Evolutionary conservation across 2,113 vertebrate genomes (phyloP).

Genomic region (Psilopogon haemacephalus): DNA sequence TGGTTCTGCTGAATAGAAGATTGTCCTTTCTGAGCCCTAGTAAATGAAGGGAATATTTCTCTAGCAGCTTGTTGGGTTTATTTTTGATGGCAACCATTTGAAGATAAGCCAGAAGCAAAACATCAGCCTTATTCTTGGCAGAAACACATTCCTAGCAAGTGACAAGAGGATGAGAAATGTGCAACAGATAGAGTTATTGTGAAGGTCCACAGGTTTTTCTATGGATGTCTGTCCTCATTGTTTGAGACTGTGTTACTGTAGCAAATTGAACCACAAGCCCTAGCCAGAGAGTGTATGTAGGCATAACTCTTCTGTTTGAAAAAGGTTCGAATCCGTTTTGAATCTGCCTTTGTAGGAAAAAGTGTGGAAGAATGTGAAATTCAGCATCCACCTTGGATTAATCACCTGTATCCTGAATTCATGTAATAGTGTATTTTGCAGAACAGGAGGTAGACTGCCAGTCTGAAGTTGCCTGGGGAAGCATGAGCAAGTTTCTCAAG

Average conservation of each 20-base stretch:
- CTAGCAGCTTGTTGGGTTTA: not conserved
- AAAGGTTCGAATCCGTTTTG: not conserved
- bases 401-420: not conserved
- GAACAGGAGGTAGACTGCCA: not conserved
- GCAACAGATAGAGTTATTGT: not conserved
- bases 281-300: not conserved
- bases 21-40: not conserved
- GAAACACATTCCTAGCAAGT: not conserved
- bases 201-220: not conserved
- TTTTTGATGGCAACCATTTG: not conserved
- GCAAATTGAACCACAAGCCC: not conserved
- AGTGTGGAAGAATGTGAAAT: not conserved
- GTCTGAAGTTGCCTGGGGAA: not conserved
- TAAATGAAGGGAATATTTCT: not conserved
- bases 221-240: not conserved
- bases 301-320: not conserved
- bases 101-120: not conserved
- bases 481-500: not conserved
- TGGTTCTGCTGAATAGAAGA: constrained; percentile 31
- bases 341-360: not conserved
- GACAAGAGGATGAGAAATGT: not conserved
- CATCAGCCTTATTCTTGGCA: not conserved
- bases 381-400: not conserved
- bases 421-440: not conserved
- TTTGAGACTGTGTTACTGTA: not conserved